Evolutionary conservation across 2,888 invertebrate genomes (phyloP).

Genomic region (Parnassius mnemosyne): DNA sequence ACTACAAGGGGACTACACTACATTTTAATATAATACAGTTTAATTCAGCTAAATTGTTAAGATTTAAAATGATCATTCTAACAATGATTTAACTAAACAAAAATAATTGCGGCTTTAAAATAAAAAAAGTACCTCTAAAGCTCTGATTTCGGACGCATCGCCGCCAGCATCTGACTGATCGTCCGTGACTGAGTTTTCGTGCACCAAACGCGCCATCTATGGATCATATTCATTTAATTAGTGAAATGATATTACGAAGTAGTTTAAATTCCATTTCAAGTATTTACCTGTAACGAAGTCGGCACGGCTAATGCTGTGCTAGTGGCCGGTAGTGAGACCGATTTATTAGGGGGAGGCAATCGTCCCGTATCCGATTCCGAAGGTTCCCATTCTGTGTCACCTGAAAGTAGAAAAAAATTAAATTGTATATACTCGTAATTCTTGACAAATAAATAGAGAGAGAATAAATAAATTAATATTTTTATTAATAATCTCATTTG

Average conservation of each 20-base stretch:
- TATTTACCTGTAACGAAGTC: constrained; percentile 36
- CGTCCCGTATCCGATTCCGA: constrained; percentile 79
- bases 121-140: constrained; percentile 47
- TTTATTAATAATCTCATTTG: too few species aligned
- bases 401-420: constrained; percentile 44
- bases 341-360: constrained; percentile 46
- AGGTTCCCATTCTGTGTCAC: constrained; percentile 88
- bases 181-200: constrained; percentile 56
- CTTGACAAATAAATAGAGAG: too few species aligned
- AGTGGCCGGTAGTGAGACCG: constrained; percentile 48
- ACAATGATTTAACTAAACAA: too few species aligned
- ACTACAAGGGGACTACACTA: too few species aligned
- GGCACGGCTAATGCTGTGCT: constrained; percentile 66
- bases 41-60: too few species aligned
- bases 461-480: too few species aligned
- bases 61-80: too few species aligned
- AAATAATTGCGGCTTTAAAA: too few species aligned
- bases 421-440: too few species aligned
- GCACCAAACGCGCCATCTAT: constrained; percentile 43
- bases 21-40: too few species aligned
- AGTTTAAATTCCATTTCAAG: not conserved
- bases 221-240: too few species aligned
- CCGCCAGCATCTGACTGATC: constrained; percentile 66
- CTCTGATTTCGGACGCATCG: constrained; percentile 57
- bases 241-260: not conserved